Evolutionary conservation across 2,888 invertebrate species (phyloP).

Genomic region (Hydrotaea diabolus): DNA sequence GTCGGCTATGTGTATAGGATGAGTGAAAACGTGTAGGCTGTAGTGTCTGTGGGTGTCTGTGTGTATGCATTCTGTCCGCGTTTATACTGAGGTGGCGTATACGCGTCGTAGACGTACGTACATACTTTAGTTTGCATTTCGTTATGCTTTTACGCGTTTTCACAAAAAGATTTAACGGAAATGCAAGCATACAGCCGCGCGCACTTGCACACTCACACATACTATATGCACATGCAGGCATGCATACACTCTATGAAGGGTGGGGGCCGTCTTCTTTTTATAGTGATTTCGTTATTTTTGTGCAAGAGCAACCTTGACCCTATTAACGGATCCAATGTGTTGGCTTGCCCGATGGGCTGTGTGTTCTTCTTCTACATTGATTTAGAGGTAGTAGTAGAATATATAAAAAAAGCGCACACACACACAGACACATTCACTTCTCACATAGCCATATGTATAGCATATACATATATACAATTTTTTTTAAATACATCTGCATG

Average conservation of each 20-base stretch:
- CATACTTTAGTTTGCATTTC: not conserved
- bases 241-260: not conserved
- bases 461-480: conserved; percentile 21
- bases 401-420: conserved; percentile 48
- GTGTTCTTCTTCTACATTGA: conserved; percentile 33
- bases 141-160: not conserved
- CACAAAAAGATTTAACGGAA: conserved; percentile 12
- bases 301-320: conserved; percentile 61
- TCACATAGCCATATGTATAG: conserved; percentile 10
- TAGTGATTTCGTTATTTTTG: conserved; percentile 37
- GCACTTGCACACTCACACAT: conserved; percentile 14
- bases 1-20: not conserved
- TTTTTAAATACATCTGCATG: conserved; percentile 14
- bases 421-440: too few species aligned
- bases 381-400: conserved; percentile 10
- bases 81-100: conserved; percentile 12
- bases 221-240: not conserved
- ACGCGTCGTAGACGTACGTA: conserved; percentile 11
- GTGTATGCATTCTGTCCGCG: too few species aligned
- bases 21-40: not conserved
- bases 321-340: conserved; percentile 30
- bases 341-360: not conserved
- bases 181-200: not conserved
- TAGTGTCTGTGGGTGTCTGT: too few species aligned
- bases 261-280: too few species aligned